These are phyloP conservation scores for Leptopilina myrica DNA, from an alignment of 2,888 invertebrate genomes.

Conservation along the genomic window DNA sequence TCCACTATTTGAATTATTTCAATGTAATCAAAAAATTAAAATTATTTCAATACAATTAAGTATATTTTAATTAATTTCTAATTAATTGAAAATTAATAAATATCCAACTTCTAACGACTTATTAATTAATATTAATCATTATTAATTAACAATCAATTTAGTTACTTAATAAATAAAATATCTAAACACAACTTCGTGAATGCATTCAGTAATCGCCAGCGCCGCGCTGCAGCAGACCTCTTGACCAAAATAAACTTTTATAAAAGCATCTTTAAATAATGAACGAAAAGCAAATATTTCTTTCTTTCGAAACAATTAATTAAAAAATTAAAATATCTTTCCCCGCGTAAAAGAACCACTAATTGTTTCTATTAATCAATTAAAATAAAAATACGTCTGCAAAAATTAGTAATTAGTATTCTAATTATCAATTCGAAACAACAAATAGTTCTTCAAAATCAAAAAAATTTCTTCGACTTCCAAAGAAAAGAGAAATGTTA, in stretches of 20 bases:
- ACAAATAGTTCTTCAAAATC: constrained; percentile 39
- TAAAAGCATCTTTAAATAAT: constrained; percentile 23
- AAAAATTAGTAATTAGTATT: background rate
- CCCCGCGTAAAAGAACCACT: background rate
- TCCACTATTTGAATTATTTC: no score
- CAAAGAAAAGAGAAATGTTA: no score
- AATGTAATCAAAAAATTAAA: no score
- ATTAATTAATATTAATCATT: no score
- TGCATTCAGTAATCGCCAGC: constrained; percentile 61
- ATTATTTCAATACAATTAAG: no score
- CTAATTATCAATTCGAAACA: constrained; percentile 31
- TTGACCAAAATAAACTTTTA: constrained; percentile 60
- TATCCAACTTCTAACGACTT: no score
- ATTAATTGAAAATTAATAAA: no score
- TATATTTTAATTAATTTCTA: no score
- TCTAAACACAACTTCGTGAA: constrained; percentile 47
- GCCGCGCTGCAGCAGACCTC: constrained; percentile 69
- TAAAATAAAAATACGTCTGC: background rate
- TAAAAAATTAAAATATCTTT: constrained; percentile 28
- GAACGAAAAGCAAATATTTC: background rate
- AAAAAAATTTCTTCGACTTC: background rate
- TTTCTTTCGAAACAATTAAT: background rate
- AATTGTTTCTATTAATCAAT: background rate
- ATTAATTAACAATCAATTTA: no score
- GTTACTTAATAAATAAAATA: background rate